A percentile compares a stretch with the other conserved stretches of the same genome.
These are phyloP conservation scores for Nesometra sesokonis DNA, from an alignment of 35 echinoderm and acorn worm species.

Conservation along the genomic window DNA sequence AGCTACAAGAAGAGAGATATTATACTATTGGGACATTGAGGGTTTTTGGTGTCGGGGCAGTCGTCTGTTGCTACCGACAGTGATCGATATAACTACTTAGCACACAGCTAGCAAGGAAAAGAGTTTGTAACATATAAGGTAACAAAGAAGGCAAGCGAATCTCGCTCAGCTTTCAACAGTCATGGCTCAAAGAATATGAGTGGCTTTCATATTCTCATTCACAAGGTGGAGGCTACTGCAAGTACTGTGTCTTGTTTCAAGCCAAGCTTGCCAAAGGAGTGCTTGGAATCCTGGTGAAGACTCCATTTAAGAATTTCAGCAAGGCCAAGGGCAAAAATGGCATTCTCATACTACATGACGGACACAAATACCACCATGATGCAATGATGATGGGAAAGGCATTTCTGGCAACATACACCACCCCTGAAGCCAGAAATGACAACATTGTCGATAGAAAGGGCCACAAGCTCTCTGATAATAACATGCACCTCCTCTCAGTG, in stretches of 20 bases:
- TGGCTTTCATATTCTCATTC: constrained; percentile 23
- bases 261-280: constrained; percentile 1
- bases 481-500: constrained; percentile 5
- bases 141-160: constrained; percentile 4
- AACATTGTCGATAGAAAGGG: background rate
- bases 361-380: constrained; percentile 18
- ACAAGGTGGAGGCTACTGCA: constrained; percentile 18
- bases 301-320: constrained; percentile 23
- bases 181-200: constrained; percentile 20
- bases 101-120: too few relatives aligned
- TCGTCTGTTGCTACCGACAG: too few relatives aligned
- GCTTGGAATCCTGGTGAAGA: constrained; percentile 24
- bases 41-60: too few relatives aligned
- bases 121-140: constrained; percentile 19
- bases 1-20: too few relatives aligned
- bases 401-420: constrained; percentile 20
- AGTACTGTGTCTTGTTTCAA: constrained; percentile 26
- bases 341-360: constrained; percentile 19
- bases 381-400: constrained; percentile 9
- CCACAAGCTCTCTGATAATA: constrained; percentile 15
- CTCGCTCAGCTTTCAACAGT: constrained; percentile 9
- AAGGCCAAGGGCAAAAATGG: constrained; percentile 36
- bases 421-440: constrained; percentile 35
- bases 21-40: too few relatives aligned
- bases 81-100: too few relatives aligned